A percentile compares a stretch with the other conserved stretches of the same genome.
phyloP scores from a whole-genome alignment of 2,888 invertebrate species.

The Melanophora roralis region DNA sequence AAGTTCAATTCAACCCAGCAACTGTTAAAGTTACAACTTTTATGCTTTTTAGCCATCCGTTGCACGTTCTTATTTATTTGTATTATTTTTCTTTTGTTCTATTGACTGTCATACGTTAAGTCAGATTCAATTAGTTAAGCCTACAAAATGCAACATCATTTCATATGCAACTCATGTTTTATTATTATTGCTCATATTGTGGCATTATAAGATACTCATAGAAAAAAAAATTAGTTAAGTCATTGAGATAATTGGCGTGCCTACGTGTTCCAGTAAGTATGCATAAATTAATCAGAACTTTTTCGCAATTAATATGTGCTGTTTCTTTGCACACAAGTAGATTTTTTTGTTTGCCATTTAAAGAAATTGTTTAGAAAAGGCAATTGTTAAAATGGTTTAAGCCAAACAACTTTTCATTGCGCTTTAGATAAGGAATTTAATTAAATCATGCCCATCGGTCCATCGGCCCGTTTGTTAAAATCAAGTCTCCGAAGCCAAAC shows the following conservation, averaged over 20 bases:
- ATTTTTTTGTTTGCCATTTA: no score
- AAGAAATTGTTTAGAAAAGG: no score
- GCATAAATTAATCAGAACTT: neutral
- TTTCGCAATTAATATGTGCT: no score
- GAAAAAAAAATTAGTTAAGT: constrained; percentile 31
- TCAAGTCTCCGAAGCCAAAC: no score
- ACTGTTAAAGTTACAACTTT: constrained; percentile 30
- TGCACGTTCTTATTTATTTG: neutral
- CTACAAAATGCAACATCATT: constrained; percentile 63
- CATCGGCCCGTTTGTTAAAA: no score
- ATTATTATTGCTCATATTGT: constrained; percentile 55
- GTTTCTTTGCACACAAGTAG: no score
- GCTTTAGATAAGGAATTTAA: no score
- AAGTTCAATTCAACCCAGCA: constrained; percentile 2
- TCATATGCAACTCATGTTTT: constrained; percentile 62
- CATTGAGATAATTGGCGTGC: neutral
- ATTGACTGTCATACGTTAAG: constrained; percentile 57
- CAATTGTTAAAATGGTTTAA: no score
- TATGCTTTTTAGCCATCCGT: constrained; percentile 17
- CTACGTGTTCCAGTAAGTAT: no score
- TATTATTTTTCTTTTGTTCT: constrained; percentile 6
- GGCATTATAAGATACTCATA: constrained; percentile 21
- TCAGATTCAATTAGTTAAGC: constrained; percentile 62
- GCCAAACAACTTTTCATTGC: no score
- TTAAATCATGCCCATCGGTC: no score